Conservation (phyloP, 2,888 invertebrate species). For the Fragum whitleyi region DNA sequence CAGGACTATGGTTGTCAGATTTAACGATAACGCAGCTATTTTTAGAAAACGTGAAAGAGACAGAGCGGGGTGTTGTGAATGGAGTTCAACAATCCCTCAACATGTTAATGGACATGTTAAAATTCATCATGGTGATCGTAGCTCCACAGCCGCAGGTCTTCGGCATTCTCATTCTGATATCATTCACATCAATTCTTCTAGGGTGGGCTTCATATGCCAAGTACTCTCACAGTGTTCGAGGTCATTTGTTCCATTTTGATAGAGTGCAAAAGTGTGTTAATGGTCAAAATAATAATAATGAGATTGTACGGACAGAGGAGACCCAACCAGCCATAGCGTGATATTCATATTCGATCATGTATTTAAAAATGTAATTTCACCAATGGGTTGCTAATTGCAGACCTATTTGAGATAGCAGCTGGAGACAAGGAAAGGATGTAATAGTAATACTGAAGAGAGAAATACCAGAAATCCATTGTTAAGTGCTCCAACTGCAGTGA, state of each 20-base stretch:
- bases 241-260: constrained; percentile 75
- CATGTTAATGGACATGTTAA: constrained; percentile 86
- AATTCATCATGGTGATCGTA: constrained; percentile 86
- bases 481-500: too few relatives aligned
- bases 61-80: constrained; percentile 86
- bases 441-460: too few relatives aligned
- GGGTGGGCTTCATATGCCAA: constrained; percentile 80
- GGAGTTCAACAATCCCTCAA: constrained; percentile 87
- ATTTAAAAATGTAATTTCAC: too few relatives aligned
- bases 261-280: background rate
- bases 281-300: constrained; percentile 18
- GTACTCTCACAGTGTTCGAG: constrained; percentile 74
- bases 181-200: constrained; percentile 82
- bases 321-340: background rate
- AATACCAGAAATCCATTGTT: too few relatives aligned
- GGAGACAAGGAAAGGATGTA: too few relatives aligned
- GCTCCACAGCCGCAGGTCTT: constrained; percentile 86
- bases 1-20: constrained; percentile 87
- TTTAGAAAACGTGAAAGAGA: constrained; percentile 86
- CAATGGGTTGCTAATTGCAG: too few relatives aligned
- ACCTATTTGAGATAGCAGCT: too few relatives aligned
- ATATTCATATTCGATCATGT: too few relatives aligned
- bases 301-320: background rate
- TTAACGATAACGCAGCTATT: constrained; percentile 87
- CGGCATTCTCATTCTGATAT: constrained; percentile 86